These are phyloP conservation scores for Coecobrya sp. DNA, from an alignment of 2,888 invertebrate genomes.

Conservation along the genomic window DNA sequence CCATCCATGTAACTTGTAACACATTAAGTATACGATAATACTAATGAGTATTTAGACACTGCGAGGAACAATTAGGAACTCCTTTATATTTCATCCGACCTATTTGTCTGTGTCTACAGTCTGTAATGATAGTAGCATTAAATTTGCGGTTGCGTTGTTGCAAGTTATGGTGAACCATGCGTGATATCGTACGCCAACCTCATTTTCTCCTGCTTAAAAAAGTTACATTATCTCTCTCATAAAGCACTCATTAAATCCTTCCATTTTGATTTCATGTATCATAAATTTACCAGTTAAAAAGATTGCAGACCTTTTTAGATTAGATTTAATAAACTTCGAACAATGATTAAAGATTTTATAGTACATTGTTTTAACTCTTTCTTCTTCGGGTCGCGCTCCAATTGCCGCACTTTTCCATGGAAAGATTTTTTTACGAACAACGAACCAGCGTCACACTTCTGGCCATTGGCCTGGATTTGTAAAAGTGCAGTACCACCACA, in stretches of 20 bases:
- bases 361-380: background rate
- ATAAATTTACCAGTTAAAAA: background rate
- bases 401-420: background rate
- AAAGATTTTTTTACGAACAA: background rate
- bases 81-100: background rate
- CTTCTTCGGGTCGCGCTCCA: too few relatives aligned
- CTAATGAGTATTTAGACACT: background rate
- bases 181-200: background rate
- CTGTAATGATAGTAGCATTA: background rate
- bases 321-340: background rate
- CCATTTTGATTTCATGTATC: background rate
- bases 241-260: background rate
- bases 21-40: background rate
- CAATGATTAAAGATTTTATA: background rate
- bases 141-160: background rate
- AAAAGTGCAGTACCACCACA: too few relatives aligned
- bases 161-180: background rate
- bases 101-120: background rate
- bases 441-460: background rate
- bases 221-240: background rate
- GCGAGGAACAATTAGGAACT: background rate
- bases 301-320: background rate
- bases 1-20: background rate
- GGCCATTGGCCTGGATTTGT: background rate
- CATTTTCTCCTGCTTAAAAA: background rate